Evolutionary conservation across 2,113 vertebrate genomes (phyloP), one percentile per base, ranked within the genome.

Genomic region (Aleadryas rufinucha): DNA sequence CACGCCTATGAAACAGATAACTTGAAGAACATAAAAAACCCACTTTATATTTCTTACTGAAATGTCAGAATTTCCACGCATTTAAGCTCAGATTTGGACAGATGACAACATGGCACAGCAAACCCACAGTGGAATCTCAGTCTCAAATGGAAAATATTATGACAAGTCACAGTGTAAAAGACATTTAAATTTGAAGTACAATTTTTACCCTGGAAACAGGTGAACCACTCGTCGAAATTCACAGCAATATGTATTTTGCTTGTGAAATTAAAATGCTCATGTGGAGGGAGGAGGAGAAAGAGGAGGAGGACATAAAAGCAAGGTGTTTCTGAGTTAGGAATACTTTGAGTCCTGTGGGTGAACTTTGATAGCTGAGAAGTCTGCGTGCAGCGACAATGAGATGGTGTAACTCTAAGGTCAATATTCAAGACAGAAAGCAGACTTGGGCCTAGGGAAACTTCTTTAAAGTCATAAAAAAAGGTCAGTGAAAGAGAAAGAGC

Each of bases 111-210:
- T 59, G 91, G 91, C 91, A 94, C 84, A 91, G 78, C 96, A 97
- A 97, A 96, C 95, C 95, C 96, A 94, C 93, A 4, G 94, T 72
- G 82, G 92, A 96, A 95, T 90, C 93, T 82, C 93, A 96, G 84
- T 60, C 85, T 96, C 95, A 85, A 94, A 74, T 95, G 93, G 91
- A 96, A 97, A 96, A 95, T 95, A 93, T 89, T 95, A 84, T 83
- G 85, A 96, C 89, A 94, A 94, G 91, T 90, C 90, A 92, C 91
- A 91, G 64, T 26, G 93, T 90, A 97, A 97, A 94, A 90, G 81
- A 93, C 75, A 87, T 92, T 97, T 90, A 80, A 84, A 89, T 94
- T 83, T 85, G 41, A 96, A 93, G 72, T 50, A 89, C 60, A 82
- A 72, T 94, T 95, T 93, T 95, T 88, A 89, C 85, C 94, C 64